phyloP scores from a whole-genome alignment of 2,888 invertebrate genomes.

The Aethes cnicana region DNA sequence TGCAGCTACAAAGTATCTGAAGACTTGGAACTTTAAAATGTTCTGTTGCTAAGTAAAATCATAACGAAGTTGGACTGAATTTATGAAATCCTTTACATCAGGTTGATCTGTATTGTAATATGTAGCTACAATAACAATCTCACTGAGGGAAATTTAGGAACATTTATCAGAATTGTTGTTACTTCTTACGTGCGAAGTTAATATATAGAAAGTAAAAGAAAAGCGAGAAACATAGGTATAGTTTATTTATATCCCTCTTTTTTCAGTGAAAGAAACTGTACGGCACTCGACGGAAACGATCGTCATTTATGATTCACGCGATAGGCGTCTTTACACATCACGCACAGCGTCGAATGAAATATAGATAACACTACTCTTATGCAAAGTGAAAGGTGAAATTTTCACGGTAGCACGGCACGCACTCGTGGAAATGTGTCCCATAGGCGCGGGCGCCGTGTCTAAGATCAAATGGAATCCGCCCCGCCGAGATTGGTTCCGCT shows the following conservation, averaged over 20 bases:
- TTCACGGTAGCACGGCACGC: constrained; percentile 62
- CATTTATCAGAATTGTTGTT: too few species aligned
- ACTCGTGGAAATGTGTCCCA: constrained; percentile 63
- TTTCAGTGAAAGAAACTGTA: constrained; percentile 55
- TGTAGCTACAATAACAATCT: too few species aligned
- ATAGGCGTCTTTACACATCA: constrained; percentile 67
- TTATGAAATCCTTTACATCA: too few species aligned
- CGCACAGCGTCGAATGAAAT: constrained; percentile 62
- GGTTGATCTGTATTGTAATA: too few species aligned
- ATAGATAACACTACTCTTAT: constrained; percentile 70
- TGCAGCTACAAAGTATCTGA: constrained; percentile 8
- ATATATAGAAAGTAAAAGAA: too few species aligned
- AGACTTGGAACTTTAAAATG: constrained; percentile 8
- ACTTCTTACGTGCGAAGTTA: too few species aligned
- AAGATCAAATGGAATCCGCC: constrained; percentile 65
- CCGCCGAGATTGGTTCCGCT: constrained; percentile 71
- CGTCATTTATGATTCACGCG: constrained; percentile 72
- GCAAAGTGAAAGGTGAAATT: constrained; percentile 69
- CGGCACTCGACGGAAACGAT: constrained; percentile 64
- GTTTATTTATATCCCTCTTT: constrained; percentile 29
- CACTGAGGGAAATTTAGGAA: too few species aligned
- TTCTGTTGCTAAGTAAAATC: neutral
- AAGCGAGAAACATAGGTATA: too few species aligned
- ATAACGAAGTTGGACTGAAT: too few species aligned
- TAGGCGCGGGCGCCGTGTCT: constrained; percentile 51